Base-by-base conservation (phyloP, 1,140 invertebrate species). In the Tetragonula clypearis region DNA sequence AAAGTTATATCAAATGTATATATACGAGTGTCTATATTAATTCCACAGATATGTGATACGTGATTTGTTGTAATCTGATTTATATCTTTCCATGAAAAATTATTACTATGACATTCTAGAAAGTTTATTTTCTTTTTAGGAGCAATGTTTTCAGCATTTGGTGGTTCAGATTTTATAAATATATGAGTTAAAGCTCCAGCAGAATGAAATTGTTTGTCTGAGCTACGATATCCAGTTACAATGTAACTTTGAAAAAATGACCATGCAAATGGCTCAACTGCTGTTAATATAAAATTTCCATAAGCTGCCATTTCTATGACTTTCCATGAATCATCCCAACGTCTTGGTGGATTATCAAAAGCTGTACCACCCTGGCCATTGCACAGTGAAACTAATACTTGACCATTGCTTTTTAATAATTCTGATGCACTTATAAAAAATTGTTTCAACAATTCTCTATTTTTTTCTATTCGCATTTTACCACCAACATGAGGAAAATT, bases 401-500 rank as follows among this genome's bases (percentile, higher is more conserved):
- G 79, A 19, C 96, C 96, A 80, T 93, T 90, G 30, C 71, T 58
- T 68, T 87, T 79, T 23, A 96, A 87, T 71, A 95, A 86, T n/a
- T 90, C 79, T 69, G 82, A 88, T 79, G 93, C 93, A 86, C 95
- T 96, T 23, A 88, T 82, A 88, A 97, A 96, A 91, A 96, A 96
- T 69, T 95, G 90, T 85, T 89, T 94, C 0, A 96, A 89, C 5
- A 96, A 92, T 58, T 95, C 91, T 81, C 96, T 93, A 92, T 96
- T 96, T 86, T 95, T 95, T 88, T 96, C 95, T 83, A 96, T 95
- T 90, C 96, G 95, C 94, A 96, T 96, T 94, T 96, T 96, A n/a
- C 96, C 96, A 74, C 96, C 96, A 72, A 95, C 94, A 91, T 96
- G 96, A 55, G 96, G 96, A 92, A 96, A 97, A 88, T 96, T 97